Conservation (phyloP, 2,113 vertebrate genomes). For the Vulpes ferrilata region DNA sequence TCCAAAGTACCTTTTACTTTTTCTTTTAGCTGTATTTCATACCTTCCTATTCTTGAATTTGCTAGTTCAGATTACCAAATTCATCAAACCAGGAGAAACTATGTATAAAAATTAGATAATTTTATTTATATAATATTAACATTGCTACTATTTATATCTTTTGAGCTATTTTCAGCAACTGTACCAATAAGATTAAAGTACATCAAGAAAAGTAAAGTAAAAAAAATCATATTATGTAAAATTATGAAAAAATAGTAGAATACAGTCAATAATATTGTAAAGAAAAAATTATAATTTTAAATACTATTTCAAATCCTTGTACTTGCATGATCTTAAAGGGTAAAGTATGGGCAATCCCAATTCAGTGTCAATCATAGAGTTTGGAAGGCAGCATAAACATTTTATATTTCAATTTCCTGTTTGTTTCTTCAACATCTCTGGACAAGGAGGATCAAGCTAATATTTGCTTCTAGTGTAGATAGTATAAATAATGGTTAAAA, state of each 20-base stretch:
- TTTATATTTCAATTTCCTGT: neutral
- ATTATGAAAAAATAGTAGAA: neutral
- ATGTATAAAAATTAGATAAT: neutral
- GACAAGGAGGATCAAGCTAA: neutral
- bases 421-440: neutral
- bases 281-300: neutral
- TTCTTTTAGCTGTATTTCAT: neutral
- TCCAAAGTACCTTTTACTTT: neutral
- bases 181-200: neutral
- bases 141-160: neutral
- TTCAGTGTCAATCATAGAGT: neutral
- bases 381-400: neutral
- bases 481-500: neutral
- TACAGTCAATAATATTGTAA: neutral
- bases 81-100: neutral
- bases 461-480: neutral
- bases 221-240: neutral
- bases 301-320: neutral
- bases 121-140: neutral
- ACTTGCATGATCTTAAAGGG: neutral
- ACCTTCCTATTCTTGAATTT: neutral
- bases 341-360: neutral
- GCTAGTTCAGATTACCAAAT: neutral
- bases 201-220: neutral
- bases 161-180: neutral